Evolutionary conservation across 1,140 invertebrate genomes (phyloP).

Genomic region (Euura saliciscinereae): DNA sequence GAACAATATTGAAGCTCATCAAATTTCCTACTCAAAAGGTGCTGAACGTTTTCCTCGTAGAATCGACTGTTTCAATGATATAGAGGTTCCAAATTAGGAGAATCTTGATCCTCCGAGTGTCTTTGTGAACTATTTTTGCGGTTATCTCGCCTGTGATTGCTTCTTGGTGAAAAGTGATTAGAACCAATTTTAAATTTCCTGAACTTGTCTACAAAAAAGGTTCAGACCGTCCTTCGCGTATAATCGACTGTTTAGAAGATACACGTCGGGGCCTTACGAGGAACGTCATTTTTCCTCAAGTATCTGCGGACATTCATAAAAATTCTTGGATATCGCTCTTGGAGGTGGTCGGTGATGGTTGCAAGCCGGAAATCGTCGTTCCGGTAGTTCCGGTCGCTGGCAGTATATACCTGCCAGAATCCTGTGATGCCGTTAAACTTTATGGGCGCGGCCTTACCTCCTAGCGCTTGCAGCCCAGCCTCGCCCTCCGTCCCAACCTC

Average conservation of each 20-base stretch:
- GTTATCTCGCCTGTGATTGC: too few relatives aligned
- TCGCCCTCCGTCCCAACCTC: background rate
- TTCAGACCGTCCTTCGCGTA: too few relatives aligned
- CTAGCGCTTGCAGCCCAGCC: conserved; percentile 10
- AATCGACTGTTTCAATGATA: too few relatives aligned
- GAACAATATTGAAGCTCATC: too few relatives aligned
- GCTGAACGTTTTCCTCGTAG: too few relatives aligned
- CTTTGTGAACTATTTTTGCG: too few relatives aligned
- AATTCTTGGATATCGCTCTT: too few relatives aligned
- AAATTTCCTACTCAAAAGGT: too few relatives aligned
- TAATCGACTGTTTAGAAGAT: background rate
- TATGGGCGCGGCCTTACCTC: conserved; percentile 51
- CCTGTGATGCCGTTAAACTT: conserved; percentile 53
- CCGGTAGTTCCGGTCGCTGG: conserved; percentile 6
- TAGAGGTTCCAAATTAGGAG: too few relatives aligned
- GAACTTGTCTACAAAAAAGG: background rate
- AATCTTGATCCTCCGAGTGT: too few relatives aligned
- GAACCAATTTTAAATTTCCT: background rate
- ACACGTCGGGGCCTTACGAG: background rate
- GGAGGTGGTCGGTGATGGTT: background rate
- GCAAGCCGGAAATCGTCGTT: conserved; percentile 14
- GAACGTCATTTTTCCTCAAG: background rate
- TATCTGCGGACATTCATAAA: background rate
- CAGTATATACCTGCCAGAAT: conserved; percentile 33
- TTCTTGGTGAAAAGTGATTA: background rate